Evolutionary conservation across 2,113 vertebrate genomes (phyloP).

Genomic region (Struthio camelus): DNA sequence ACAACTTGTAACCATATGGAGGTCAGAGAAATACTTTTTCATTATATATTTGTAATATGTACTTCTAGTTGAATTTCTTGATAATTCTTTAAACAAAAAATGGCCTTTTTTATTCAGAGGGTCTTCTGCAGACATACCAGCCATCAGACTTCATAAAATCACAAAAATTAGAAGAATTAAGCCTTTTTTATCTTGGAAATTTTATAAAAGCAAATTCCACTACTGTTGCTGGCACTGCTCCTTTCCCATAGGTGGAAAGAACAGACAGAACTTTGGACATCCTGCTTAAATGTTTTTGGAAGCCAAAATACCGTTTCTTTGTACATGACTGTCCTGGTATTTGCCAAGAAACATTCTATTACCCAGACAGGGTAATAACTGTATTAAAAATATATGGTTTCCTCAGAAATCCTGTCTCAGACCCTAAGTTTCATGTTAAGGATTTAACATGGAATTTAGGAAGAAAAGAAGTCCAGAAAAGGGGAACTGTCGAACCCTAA

Average conservation of each 20-base stretch:
- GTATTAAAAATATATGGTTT: not conserved
- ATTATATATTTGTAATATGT: not conserved
- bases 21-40: not conserved
- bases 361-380: slow-evolving; percentile 1
- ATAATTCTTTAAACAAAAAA: not conserved
- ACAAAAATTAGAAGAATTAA: not conserved
- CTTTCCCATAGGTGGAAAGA: slow-evolving; percentile 29
- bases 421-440: not conserved
- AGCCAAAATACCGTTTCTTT: slow-evolving; percentile 4
- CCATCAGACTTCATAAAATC: not conserved
- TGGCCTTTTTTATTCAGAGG: not conserved
- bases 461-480: not conserved
- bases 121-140: not conserved
- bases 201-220: not conserved
- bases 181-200: not conserved
- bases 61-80: not conserved
- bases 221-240: not conserved
- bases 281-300: not conserved
- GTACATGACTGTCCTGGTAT: not conserved
- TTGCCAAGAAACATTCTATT: slow-evolving; percentile 28
- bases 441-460: not conserved
- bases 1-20: not conserved
- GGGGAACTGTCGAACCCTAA: not conserved
- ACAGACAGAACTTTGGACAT: slow-evolving; percentile 34
- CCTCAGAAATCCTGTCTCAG: not conserved